A percentile compares a stretch with the other conserved stretches of the same genome.
Conservation (phyloP, 2,113 vertebrate species). For the Strix aluco region DNA sequence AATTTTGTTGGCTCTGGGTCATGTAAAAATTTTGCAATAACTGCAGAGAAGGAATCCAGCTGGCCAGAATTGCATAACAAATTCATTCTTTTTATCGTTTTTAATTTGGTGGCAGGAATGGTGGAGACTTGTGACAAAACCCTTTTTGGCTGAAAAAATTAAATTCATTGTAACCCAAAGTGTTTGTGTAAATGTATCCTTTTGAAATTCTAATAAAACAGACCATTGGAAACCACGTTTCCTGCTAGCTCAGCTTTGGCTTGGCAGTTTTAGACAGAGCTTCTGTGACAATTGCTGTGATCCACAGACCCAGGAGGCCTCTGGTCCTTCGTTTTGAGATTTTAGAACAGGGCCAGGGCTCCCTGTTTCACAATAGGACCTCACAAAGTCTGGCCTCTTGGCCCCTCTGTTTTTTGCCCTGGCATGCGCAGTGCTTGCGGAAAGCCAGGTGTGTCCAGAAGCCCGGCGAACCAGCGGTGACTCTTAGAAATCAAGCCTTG, state of each 20-base stretch:
- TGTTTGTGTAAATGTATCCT: neutral
- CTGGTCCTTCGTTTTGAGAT: neutral
- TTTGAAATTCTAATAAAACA: neutral
- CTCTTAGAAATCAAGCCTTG: neutral
- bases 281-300: neutral
- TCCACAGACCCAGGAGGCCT: neutral
- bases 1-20: neutral
- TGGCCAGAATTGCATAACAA: neutral
- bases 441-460: neutral
- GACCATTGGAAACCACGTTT: neutral
- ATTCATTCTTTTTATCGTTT: neutral
- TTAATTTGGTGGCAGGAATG: neutral
- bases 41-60: neutral
- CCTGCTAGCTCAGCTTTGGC: neutral
- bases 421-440: fast-evolving
- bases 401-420: neutral
- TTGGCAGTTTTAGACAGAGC: neutral
- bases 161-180: neutral
- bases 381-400: neutral
- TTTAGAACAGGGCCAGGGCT: neutral
- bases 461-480: fast-evolving
- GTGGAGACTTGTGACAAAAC: neutral
- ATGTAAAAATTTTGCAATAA: neutral
- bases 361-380: neutral
- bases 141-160: neutral